phyloP scores from a whole-genome alignment of 2,888 invertebrate species.

The Limenitis camilla region DNA sequence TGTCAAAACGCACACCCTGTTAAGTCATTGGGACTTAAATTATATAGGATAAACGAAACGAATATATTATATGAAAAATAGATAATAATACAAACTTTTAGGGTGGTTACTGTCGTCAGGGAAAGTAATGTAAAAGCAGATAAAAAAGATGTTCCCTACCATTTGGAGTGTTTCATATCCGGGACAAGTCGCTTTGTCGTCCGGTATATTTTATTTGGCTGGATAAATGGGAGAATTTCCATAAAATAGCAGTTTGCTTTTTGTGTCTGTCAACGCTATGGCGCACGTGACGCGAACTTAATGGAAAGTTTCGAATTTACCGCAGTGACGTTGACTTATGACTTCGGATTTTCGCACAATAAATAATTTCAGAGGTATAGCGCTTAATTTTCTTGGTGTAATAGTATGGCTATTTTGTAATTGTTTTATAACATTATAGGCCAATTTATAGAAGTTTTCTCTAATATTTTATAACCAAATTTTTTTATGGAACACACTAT shows the following conservation, averaged over 20 bases:
- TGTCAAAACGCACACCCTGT: too few species aligned
- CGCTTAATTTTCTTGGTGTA: too few species aligned
- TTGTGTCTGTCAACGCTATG: constrained; percentile 36
- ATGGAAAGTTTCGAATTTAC: constrained; percentile 20
- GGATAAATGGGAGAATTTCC: constrained; percentile 57
- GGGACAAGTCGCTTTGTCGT: constrained; percentile 72
- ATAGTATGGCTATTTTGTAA: too few species aligned
- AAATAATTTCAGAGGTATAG: too few species aligned
- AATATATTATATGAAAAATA: neutral
- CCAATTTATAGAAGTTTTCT: too few species aligned
- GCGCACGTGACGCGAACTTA: constrained; percentile 47
- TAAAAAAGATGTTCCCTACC: constrained; percentile 27
- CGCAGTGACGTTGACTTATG: constrained; percentile 16
- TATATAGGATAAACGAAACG: too few species aligned
- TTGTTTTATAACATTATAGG: too few species aligned
- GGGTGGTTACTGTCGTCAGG: neutral
- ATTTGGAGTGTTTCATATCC: constrained; percentile 58
- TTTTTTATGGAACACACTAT: too few species aligned
- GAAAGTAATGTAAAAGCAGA: constrained; percentile 17
- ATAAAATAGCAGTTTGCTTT: constrained; percentile 67
- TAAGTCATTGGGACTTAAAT: too few species aligned
- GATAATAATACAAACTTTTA: constrained; percentile 1
- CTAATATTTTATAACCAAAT: too few species aligned
- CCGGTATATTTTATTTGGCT: constrained; percentile 52
- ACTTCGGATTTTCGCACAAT: constrained; percentile 7